phyloP scores from a whole-genome alignment of 2,113 vertebrate species.

The Cololabis saira region DNA sequence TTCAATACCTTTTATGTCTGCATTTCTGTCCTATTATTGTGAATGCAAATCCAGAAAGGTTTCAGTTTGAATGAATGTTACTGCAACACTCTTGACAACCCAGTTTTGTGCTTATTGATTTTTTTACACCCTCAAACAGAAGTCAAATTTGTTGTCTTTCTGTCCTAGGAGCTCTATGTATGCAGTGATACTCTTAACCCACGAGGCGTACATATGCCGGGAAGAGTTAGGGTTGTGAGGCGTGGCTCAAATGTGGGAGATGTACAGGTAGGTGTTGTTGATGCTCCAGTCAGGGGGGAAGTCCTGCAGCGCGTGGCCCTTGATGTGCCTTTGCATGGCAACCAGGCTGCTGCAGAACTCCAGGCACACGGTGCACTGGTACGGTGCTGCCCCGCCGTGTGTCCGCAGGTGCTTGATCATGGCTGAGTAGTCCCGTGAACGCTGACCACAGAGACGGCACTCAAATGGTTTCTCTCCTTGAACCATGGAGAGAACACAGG shows the following conservation, averaged over 20 bases:
- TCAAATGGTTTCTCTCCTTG: slow-evolving; percentile 87
- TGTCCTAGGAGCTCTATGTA: background rate
- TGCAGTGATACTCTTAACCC: background rate
- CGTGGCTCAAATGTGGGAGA: slow-evolving; percentile 70
- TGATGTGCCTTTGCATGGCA: slow-evolving; percentile 85
- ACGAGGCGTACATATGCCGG: too few species aligned
- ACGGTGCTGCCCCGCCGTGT: slow-evolving; percentile 82
- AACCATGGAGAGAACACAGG: background rate
- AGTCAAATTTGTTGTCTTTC: background rate
- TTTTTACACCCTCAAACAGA: background rate
- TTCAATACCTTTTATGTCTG: slow-evolving; percentile 18
- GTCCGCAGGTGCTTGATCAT: slow-evolving; percentile 89
- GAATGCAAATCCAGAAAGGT: slow-evolving; percentile 5
- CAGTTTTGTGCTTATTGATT: background rate
- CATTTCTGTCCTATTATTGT: slow-evolving; percentile 6
- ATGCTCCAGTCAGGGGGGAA: slow-evolving; percentile 85
- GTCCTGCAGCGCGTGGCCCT: slow-evolving; percentile 78
- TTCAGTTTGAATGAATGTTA: slow-evolving; percentile 26
- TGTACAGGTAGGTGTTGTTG: slow-evolving; percentile 84
- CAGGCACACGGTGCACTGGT: slow-evolving; percentile 83
- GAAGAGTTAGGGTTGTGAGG: background rate
- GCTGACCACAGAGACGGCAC: slow-evolving; percentile 85
- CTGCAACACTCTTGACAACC: background rate
- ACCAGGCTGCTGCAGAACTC: slow-evolving; percentile 84
- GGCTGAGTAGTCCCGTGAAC: slow-evolving; percentile 88